Evolutionary conservation across 2,113 vertebrate genomes (phyloP), one percentile per base, ranked within the genome.

Genomic region (Empidonax traillii): DNA sequence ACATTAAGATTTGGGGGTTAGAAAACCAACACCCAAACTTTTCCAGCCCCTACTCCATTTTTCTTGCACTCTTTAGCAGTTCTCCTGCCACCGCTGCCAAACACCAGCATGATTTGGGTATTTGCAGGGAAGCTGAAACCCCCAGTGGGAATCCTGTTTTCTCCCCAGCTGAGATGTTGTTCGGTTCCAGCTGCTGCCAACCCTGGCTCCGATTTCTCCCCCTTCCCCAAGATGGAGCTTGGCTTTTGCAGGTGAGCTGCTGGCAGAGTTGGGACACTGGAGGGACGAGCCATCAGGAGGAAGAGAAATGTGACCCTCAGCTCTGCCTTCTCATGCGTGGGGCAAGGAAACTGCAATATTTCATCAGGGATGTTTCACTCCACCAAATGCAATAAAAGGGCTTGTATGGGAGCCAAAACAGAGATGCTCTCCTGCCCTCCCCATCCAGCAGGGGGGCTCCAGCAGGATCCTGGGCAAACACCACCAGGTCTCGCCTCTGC

Each of bases 251-350:
- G 72, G 27, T 6, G 2, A 58, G 56, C 66, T 89, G 67, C 84
- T 85, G 43, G 51, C 27, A 33, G 81, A 49, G 65, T 5, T n/a
- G 33, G 21, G 56, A 14, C 3, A 2, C 59, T 65, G 89, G 41
- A 52, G 35, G 41, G 30, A 31, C 0, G 1, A 75, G 78, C 35
- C 59, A 37, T 12, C n/a, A 62, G 47, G 23, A 83, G 17, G 65
- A 58, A 49, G 43, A 82, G 35, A 43, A 85, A 77, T 1, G 4
- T 3, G 6, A 51, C 56, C 58, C 24, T 77, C 0, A 0, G 14
- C 37, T 81, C 85, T 81, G n/a, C 46, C 3, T 0, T 37, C 62
- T 79, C 1, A 1, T 1, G 1, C 19, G 17, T 0, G 2, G 63
- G 37, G 6, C 21, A 24, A 13, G 16, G 33, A 66, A 87, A 69